Conservation (phyloP, 2,888 invertebrate genomes). For the Hyposoter dolosus region DNA sequence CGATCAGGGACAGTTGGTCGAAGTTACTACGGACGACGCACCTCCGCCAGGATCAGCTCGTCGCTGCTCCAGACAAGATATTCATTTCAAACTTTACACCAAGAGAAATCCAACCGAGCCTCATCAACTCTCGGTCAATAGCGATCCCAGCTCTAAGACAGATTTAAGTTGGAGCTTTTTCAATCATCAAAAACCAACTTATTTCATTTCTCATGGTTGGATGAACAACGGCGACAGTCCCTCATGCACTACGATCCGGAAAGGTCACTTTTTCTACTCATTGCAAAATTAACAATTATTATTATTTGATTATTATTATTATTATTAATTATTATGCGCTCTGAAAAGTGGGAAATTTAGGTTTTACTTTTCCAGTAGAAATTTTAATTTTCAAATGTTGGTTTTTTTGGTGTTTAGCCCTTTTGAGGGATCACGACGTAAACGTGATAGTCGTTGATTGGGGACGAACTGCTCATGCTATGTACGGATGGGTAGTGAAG, state of each 20-base stretch:
- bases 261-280: slow-evolving; percentile 18
- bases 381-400: neutral
- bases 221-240: neutral
- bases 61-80: neutral
- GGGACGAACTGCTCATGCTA: slow-evolving; percentile 57
- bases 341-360: neutral
- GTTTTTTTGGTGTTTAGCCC: slow-evolving; percentile 17
- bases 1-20: slow-evolving; percentile 16
- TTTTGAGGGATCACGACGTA: slow-evolving; percentile 41
- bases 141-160: neutral
- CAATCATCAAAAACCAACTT: slow-evolving; percentile 7
- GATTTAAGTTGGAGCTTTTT: neutral
- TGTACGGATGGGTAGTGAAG: slow-evolving; percentile 53
- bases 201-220: slow-evolving; percentile 46
- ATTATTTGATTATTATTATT: neutral
- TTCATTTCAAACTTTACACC: slow-evolving; percentile 31
- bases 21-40: slow-evolving; percentile 1
- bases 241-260: neutral
- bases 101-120: neutral
- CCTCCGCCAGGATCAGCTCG: slow-evolving; percentile 16
- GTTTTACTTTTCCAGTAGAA: neutral
- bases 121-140: neutral
- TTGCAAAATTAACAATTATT: neutral
- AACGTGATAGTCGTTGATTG: slow-evolving; percentile 72
- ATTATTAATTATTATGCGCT: too few relatives aligned